Percentiles rank a stretch among this genome's conserved stretches.
phyloP scores from a whole-genome alignment of 2,797 vertebrate species.

The Thunnus albacares region DNA sequence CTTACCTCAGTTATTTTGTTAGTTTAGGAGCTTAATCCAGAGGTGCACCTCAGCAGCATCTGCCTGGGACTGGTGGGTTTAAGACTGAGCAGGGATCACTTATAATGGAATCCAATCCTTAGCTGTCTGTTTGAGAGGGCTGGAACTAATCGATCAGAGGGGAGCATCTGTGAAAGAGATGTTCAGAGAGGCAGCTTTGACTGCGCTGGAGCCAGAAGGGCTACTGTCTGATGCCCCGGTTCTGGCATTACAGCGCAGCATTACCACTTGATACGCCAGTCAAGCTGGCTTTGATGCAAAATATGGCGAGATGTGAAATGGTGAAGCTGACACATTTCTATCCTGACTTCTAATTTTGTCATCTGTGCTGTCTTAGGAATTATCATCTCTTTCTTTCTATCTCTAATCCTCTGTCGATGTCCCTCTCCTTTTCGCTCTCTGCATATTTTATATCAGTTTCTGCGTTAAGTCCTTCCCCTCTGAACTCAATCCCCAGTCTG shows the following conservation, averaged over 20 bases:
- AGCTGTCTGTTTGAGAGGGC: slow-evolving; percentile 82
- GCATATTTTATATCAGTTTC: slow-evolving; percentile 84
- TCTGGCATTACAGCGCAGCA: slow-evolving; percentile 67
- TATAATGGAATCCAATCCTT: slow-evolving; percentile 85
- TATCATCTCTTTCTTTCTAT: slow-evolving; percentile 58
- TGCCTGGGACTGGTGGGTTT: slow-evolving; percentile 70
- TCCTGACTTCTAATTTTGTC: slow-evolving; percentile 62
- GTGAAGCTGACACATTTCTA: slow-evolving; percentile 44
- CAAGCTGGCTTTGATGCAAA: slow-evolving; percentile 67
- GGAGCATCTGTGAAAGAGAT: slow-evolving; percentile 85
- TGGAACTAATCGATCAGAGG: slow-evolving; percentile 88
- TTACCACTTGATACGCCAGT: slow-evolving; percentile 66
- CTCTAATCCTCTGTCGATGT: slow-evolving; percentile 70
- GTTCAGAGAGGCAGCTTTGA: slow-evolving; percentile 77
- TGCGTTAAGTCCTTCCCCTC: slow-evolving; percentile 84
- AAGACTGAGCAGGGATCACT: slow-evolving; percentile 80
- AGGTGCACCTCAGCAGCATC: slow-evolving; percentile 74
- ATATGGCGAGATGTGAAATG: slow-evolving; percentile 47
- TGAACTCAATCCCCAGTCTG: slow-evolving; percentile 88
- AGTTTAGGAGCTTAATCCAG: slow-evolving; percentile 80
- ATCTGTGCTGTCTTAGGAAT: slow-evolving; percentile 50
- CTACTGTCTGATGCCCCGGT: slow-evolving; percentile 81
- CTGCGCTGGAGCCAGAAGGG: slow-evolving; percentile 81
- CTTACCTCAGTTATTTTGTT: slow-evolving; percentile 75
- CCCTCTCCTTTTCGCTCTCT: slow-evolving; percentile 72